Evolutionary conservation across 92 coral and sea anemone genomes (phyloP), one percentile per base, ranked within the genome.

Genomic region (Pocillopora meandrina): DNA sequence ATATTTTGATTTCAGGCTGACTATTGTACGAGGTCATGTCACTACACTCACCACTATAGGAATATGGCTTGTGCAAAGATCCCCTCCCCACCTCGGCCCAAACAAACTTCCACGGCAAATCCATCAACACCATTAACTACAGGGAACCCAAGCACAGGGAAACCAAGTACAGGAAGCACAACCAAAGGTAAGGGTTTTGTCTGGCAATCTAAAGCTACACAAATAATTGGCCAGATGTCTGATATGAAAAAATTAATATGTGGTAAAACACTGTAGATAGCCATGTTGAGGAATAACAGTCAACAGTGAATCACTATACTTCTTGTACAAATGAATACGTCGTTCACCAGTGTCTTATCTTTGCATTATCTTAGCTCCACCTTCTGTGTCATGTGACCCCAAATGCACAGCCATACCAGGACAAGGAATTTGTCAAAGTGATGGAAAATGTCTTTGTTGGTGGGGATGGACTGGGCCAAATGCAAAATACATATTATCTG

Each of bases 391-490:
- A 18, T 92, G 95, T 83, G 90, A 92, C 63, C 89, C 93, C 56
- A 85, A 73, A 49, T 92, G 95, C 58, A 77, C 63, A 15, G 19
- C 47, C 61, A 71, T 78, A 23, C 76, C 61, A 78, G 90, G 93
- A 4, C 81, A 76, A 5, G 98, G 98, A 12, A 15, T 16, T 57
- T 95, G 98, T 70, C 84, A 73, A 73, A 76, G 79, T 26, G 81
- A 82, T 84, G 98, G 98, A 12, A 90, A 89, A 20, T 95, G 98
- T 72, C 79, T 93, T 75, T 95, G 98, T 79, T 95, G 96, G 96
- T 95, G 96, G 98, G 98, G 98, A 7, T 92, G 96, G 98, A 92
- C 93, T 85, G 95, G 98, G 31, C 95, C 93, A 13, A 55, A 89
- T 68, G 98, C 95, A 16, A 62, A 56, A 11, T 92, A 89, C 81